A percentile compares a stretch with the other conserved stretches of the same genome.
phyloP scores from a whole-genome alignment of 2,797 vertebrate species.

The Spheniscus humboldti region DNA sequence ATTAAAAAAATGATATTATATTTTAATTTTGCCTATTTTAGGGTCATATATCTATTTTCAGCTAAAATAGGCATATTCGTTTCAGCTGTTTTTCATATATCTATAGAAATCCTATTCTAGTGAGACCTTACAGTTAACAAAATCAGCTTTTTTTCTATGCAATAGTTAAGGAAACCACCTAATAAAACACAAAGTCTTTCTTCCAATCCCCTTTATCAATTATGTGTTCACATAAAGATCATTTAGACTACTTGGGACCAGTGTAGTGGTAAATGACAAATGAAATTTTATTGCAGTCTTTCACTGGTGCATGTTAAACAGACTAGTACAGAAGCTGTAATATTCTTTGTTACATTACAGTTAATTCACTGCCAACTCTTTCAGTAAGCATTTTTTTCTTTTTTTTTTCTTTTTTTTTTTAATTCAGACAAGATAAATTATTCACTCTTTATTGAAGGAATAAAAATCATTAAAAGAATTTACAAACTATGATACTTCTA shows the following conservation, averaged over 20 bases:
- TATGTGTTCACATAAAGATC: background rate
- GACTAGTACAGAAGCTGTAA: background rate
- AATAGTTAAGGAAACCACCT: background rate
- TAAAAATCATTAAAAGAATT: background rate
- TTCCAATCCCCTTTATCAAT: background rate
- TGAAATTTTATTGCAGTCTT: background rate
- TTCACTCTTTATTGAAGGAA: background rate
- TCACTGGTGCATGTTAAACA: background rate
- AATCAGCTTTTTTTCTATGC: background rate
- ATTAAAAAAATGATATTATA: background rate
- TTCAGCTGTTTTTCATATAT: background rate
- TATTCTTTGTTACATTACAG: background rate
- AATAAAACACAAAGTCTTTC: background rate
- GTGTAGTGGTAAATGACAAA: conserved; percentile 23
- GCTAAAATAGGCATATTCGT: background rate
- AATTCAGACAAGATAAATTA: background rate
- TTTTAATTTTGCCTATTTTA: background rate
- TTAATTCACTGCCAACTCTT: background rate
- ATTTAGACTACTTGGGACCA: background rate
- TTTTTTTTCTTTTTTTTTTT: background rate
- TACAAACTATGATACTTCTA: background rate
- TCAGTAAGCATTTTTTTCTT: background rate
- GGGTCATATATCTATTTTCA: background rate
- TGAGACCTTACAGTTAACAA: background rate
- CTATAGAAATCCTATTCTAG: background rate